Conservation (phyloP, 2,888 invertebrate species). For the Neria commutata region DNA sequence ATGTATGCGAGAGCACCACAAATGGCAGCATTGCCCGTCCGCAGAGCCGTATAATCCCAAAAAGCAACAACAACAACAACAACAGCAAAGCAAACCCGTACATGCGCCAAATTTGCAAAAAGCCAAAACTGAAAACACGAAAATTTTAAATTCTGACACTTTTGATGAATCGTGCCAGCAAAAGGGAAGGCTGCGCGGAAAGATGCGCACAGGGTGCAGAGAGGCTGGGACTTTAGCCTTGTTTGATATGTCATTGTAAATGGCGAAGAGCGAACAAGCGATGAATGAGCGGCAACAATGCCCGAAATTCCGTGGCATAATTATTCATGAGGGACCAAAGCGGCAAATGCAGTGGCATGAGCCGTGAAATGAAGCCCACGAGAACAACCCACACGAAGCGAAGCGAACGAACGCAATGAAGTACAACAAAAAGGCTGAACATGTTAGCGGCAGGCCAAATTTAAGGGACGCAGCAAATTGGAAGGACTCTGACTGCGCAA, state of each 20-base stretch:
- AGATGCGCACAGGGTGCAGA: not conserved
- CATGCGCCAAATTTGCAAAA: not conserved
- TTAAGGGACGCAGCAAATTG: not conserved
- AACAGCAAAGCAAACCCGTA: not conserved
- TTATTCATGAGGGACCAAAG: not conserved
- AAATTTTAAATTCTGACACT: slow-evolving; percentile 2
- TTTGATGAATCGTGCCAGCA: slow-evolving; percentile 1
- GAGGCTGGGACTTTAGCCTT: no score
- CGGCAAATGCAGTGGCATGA: no score
- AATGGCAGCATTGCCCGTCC: not conserved
- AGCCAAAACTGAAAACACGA: not conserved
- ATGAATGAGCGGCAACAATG: not conserved
- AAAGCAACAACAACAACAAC: not conserved
- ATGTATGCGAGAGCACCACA: not conserved
- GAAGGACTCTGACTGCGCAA: not conserved
- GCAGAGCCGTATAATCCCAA: no score
- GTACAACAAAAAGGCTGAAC: slow-evolving; percentile 2
- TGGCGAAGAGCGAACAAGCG: not conserved
- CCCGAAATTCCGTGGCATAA: slow-evolving; percentile 1
- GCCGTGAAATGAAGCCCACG: no score
- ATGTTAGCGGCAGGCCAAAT: not conserved
- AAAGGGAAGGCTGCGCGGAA: not conserved
- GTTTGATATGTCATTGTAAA: not conserved
- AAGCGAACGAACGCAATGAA: not conserved
- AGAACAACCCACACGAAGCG: not conserved